Conservation (phyloP, 2,113 vertebrate genomes). For the Melanotaenia duboulayi region DNA sequence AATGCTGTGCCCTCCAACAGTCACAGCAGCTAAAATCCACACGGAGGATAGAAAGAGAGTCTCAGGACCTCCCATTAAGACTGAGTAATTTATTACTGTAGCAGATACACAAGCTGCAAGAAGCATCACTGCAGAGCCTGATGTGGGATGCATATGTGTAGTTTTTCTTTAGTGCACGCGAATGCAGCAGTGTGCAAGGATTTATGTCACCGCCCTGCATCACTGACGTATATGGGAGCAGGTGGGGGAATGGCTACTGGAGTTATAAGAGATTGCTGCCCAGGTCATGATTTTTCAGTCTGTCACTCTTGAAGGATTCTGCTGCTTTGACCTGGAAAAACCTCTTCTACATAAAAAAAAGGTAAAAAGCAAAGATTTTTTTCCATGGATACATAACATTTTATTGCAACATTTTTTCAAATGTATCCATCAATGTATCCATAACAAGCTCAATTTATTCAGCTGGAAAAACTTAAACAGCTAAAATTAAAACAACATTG, state of each 20-base stretch:
- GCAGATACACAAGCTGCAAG: slow-evolving; percentile 2
- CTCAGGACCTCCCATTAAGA: slow-evolving; percentile 28
- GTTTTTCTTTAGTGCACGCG: slow-evolving; percentile 8
- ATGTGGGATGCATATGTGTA: background rate
- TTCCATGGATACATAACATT: background rate
- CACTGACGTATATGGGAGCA: slow-evolving; percentile 66
- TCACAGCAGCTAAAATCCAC: slow-evolving; percentile 23
- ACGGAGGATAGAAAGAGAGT: slow-evolving; percentile 15
- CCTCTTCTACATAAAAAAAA: slow-evolving; percentile 11
- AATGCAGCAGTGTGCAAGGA: background rate
- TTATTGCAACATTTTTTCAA: background rate
- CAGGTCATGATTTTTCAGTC: slow-evolving; percentile 54
- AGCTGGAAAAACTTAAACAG: background rate
- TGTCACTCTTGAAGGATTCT: slow-evolving; percentile 47
- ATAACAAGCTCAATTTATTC: background rate
- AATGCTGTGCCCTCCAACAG: slow-evolving; percentile 14
- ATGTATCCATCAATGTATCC: no score
- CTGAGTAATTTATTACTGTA: background rate
- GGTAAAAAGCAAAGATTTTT: slow-evolving; percentile 26
- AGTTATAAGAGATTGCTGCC: slow-evolving; percentile 67
- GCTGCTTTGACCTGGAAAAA: slow-evolving; percentile 22
- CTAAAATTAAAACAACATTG: no score
- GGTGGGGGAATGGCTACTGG: slow-evolving; percentile 56
- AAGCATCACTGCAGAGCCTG: background rate
- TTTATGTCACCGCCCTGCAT: slow-evolving; percentile 32